Percentiles rank a stretch among this genome's conserved stretches.
Conservation (phyloP, 2,888 invertebrate species). For the Conistra vaccinii region DNA sequence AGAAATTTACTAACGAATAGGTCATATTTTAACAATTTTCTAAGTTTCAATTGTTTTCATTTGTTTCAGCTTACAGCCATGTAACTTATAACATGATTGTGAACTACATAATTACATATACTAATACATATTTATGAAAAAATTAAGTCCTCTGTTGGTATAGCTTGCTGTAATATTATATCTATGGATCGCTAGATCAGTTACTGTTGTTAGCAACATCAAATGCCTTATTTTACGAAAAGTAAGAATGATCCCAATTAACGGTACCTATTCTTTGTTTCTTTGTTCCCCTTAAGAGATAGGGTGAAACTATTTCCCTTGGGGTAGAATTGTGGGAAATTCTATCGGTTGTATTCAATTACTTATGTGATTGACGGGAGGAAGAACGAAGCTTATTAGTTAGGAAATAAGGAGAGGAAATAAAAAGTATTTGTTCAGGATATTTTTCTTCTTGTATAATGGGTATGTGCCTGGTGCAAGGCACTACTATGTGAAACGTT, state of each 20-base stretch:
- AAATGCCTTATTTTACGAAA: background rate
- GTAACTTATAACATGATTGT: background rate
- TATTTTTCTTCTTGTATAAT: background rate
- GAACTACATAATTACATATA: too few species aligned
- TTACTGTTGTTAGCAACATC: background rate
- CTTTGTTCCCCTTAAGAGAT: constrained; percentile 18
- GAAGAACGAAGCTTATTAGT: constrained; percentile 32
- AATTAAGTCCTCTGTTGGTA: background rate
- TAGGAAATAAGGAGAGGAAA: constrained; percentile 29
- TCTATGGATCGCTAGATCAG: background rate
- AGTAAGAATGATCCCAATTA: constrained; percentile 33
- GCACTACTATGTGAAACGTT: background rate
- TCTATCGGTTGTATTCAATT: constrained; percentile 55
- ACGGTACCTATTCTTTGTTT: constrained; percentile 6
- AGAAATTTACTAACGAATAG: too few species aligned
- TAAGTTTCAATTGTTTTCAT: too few species aligned
- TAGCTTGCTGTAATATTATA: background rate
- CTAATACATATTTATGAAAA: background rate
- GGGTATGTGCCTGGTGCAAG: background rate
- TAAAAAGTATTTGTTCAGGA: constrained; percentile 19
- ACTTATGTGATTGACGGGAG: constrained; percentile 49
- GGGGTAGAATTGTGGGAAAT: constrained; percentile 51
- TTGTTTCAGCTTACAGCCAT: too few species aligned
- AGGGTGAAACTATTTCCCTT: constrained; percentile 49
- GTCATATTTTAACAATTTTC: too few species aligned